Conservation (phyloP, 2,113 vertebrate genomes). For the Speoplatyrhinus poulsoni region DNA sequence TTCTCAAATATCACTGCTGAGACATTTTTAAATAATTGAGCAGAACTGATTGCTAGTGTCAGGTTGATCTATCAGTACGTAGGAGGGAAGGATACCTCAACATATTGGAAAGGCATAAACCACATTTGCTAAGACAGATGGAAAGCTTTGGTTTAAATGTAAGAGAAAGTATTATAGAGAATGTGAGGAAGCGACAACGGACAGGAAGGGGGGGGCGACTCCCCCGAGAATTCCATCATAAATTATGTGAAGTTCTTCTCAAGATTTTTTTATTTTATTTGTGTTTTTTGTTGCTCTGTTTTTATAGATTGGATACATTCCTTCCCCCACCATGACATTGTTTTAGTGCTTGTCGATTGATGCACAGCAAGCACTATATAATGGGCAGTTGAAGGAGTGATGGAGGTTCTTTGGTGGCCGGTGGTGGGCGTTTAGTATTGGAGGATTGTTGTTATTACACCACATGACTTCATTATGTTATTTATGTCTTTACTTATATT, state of each 20-base stretch:
- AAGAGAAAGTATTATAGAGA: conserved; percentile 44
- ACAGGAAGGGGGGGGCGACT: neutral
- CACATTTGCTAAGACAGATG: conserved; percentile 14
- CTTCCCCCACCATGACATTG: conserved; percentile 52
- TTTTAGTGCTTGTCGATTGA: conserved; percentile 63
- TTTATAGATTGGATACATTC: conserved; percentile 57
- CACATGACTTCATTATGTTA: no score
- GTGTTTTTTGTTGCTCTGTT: conserved; percentile 50
- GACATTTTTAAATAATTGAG: conserved; percentile 30
- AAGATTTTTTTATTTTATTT: conserved; percentile 11
- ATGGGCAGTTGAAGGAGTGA: conserved; percentile 42
- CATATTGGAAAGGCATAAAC: neutral
- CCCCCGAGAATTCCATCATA: conserved; percentile 23
- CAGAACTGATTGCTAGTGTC: conserved; percentile 11
- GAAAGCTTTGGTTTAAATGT: conserved; percentile 23
- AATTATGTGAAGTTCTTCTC: conserved; percentile 35
- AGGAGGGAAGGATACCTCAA: conserved; percentile 30
- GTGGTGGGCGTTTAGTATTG: neutral
- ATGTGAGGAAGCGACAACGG: conserved; percentile 38
- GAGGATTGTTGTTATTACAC: neutral
- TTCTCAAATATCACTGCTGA: conserved; percentile 6
- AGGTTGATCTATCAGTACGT: conserved; percentile 36
- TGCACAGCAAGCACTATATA: conserved; percentile 68
- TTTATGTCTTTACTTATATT: no score
- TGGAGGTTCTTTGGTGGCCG: conserved; percentile 8